These are phyloP conservation scores for Podargus strigoides DNA, from an alignment of 2,797 vertebrate genomes.

Conservation along the genomic window DNA sequence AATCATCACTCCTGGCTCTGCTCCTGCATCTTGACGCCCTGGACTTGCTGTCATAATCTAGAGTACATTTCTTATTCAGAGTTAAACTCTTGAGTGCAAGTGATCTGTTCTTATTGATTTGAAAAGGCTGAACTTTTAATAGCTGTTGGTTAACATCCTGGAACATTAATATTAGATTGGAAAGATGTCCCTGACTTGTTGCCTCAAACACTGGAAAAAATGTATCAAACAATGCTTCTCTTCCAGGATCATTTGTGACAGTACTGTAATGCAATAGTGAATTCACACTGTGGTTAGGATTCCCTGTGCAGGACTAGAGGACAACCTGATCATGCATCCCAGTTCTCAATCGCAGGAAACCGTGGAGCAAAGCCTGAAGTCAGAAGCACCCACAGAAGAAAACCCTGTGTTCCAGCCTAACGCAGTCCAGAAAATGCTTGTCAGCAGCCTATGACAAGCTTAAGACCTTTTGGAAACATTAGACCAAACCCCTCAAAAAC, in stretches of 20 bases:
- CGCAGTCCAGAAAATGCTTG: not conserved
- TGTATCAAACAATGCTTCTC: not conserved
- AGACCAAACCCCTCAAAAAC: not conserved
- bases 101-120: constrained; percentile 46
- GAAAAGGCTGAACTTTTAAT: constrained; percentile 47
- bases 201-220: not conserved
- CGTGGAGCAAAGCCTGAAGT: not conserved
- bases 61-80: not conserved
- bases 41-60: not conserved
- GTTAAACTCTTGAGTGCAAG: constrained; percentile 2
- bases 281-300: not conserved
- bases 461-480: not conserved
- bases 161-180: constrained; percentile 43
- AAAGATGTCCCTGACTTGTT: not conserved
- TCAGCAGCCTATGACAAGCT: not conserved
- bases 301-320: not conserved
- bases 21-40: not conserved
- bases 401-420: not conserved
- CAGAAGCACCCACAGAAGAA: not conserved
- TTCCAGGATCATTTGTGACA: not conserved
- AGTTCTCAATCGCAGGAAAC: not conserved
- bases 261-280: not conserved
- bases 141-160: constrained; percentile 6
- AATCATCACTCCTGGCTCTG: not conserved
- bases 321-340: not conserved